phyloP scores from a whole-genome alignment of 2,888 invertebrate species.

The Drosophila limbata region DNA sequence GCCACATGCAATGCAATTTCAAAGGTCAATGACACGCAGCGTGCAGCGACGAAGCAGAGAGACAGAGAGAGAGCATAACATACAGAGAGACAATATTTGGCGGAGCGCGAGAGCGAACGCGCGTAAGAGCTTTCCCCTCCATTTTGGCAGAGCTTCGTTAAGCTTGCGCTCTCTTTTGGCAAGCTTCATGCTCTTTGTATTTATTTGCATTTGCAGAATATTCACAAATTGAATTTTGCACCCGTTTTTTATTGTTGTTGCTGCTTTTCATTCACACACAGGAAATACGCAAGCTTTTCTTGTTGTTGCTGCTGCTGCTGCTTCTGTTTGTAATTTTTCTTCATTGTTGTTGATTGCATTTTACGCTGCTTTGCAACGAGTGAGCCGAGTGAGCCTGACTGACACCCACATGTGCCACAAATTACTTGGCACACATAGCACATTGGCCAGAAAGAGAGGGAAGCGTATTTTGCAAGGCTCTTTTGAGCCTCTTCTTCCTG shows the following conservation, averaged over 20 bases:
- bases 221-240: conserved; percentile 59
- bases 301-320: conserved; percentile 21
- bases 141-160: neutral
- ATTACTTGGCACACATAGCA: conserved; percentile 48
- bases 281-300: conserved; percentile 72
- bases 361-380: conserved; percentile 45
- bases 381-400: conserved; percentile 15
- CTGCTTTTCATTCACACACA: conserved; percentile 74
- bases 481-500: conserved; percentile 35
- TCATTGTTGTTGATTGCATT: conserved; percentile 79
- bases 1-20: conserved; percentile 78
- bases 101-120: conserved; percentile 46
- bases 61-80: conserved; percentile 15
- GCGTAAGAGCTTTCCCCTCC: conserved; percentile 44
- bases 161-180: conserved; percentile 38
- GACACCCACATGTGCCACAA: conserved; percentile 78
- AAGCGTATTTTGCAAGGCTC: conserved; percentile 8
- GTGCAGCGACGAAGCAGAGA: conserved; percentile 49
- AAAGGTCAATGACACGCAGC: conserved; percentile 79
- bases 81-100: conserved; percentile 33
- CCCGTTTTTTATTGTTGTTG: conserved; percentile 37
- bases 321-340: conserved; percentile 61
- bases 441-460: conserved; percentile 2
- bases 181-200: conserved; percentile 21
- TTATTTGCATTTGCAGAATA: conserved; percentile 51